Evolutionary conservation across 30 jellyfish, hydroid and myxozoan genomes (phyloP).

Genomic region (Pseudorhiza aurosa): DNA sequence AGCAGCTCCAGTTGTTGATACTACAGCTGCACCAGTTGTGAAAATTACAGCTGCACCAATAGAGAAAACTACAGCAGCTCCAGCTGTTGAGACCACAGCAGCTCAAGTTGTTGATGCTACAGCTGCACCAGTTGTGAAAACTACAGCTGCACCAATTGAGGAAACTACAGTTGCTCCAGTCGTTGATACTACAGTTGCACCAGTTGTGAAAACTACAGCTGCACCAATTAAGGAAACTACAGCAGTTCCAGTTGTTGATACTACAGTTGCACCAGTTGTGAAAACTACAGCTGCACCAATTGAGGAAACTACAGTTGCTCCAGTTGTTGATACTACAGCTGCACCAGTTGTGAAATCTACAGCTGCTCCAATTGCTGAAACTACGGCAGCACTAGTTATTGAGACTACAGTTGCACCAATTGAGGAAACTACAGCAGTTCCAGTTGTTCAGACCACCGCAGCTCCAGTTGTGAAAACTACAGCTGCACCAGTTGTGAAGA

Average conservation of each 20-base stretch:
- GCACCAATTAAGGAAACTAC: slow-evolving; percentile 6
- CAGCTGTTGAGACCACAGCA: slow-evolving; percentile 21
- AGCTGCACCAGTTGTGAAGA: slow-evolving; percentile 11
- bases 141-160: slow-evolving; percentile 3
- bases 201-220: slow-evolving; percentile 35
- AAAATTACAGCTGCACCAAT: slow-evolving; percentile 19
- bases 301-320: neutral
- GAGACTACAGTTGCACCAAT: slow-evolving; percentile 28
- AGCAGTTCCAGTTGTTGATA: slow-evolving; percentile 1
- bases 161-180: slow-evolving; percentile 23
- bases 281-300: slow-evolving; percentile 46
- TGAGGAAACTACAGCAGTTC: slow-evolving; percentile 25
- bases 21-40: slow-evolving; percentile 19
- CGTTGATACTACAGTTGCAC: slow-evolving; percentile 28
- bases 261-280: slow-evolving; percentile 37
- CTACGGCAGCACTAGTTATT: neutral
- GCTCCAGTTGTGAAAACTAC: slow-evolving; percentile 32
- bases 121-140: neutral
- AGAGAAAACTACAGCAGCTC: slow-evolving; percentile 28
- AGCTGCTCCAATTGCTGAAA: slow-evolving; percentile 54
- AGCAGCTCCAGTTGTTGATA: slow-evolving; percentile 11
- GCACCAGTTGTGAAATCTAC: slow-evolving; percentile 30
- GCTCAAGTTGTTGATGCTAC: slow-evolving; percentile 18
- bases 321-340: slow-evolving; percentile 10
- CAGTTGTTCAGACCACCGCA: slow-evolving; percentile 20